Evolutionary conservation across 2,113 vertebrate species (phyloP).

Genomic region (Callipepla californica): DNA sequence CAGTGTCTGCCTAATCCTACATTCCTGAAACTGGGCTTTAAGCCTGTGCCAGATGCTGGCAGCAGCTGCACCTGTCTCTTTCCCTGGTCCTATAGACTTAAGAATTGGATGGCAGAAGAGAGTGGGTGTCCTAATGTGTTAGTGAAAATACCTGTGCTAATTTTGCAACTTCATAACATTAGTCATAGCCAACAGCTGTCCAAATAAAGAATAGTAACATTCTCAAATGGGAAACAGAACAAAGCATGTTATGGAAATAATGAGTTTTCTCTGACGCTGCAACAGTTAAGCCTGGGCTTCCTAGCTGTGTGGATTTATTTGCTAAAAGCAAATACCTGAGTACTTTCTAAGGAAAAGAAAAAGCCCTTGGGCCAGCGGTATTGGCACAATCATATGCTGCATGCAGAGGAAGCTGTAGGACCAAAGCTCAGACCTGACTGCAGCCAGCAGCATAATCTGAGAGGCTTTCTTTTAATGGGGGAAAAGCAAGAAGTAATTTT

Average conservation of each 20-base stretch:
- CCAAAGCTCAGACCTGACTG: not conserved
- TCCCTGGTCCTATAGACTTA: fast-evolving
- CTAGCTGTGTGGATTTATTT: not conserved
- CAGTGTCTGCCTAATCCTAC: fast-evolving
- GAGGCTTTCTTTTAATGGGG: not conserved
- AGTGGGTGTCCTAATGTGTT: not conserved
- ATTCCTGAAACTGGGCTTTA: not conserved
- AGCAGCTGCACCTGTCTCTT: not conserved
- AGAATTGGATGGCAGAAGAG: not conserved
- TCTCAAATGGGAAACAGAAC: not conserved
- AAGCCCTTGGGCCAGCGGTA: not conserved
- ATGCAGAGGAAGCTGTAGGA: not conserved
- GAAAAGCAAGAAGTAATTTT: not conserved
- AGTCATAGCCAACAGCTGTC: not conserved
- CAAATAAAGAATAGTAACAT: not conserved
- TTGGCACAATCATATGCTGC: not conserved
- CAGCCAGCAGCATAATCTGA: no score
- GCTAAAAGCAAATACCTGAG: not conserved
- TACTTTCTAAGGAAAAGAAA: not conserved
- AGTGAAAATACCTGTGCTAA: constrained; percentile 40
- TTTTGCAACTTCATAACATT: constrained; percentile 2
- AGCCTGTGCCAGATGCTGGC: not conserved
- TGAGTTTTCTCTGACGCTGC: not conserved
- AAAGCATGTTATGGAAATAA: not conserved
- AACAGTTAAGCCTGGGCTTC: not conserved